Evolutionary conservation across 2,888 invertebrate genomes (phyloP).

Genomic region (Lepidochitona cinerea): DNA sequence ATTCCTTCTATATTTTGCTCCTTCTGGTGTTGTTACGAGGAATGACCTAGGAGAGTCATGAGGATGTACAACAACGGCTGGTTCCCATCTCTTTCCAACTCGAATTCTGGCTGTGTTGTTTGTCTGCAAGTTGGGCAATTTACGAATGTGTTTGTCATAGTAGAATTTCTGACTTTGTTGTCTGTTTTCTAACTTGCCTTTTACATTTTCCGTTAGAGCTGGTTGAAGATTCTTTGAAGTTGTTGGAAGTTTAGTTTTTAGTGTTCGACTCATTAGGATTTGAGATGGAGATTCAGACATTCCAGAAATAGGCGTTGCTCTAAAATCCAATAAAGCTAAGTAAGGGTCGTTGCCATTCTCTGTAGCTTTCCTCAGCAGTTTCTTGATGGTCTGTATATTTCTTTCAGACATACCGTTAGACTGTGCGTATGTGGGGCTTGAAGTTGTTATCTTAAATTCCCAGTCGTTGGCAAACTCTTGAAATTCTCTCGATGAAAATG

Average conservation of each 20-base stretch:
- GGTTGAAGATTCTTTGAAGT: not conserved
- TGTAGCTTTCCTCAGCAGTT: conserved; percentile 22
- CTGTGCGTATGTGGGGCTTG: conserved; percentile 20
- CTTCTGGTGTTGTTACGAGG: not conserved
- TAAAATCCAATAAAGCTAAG: conserved; percentile 23
- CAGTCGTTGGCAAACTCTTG: conserved; percentile 17
- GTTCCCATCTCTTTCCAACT: conserved; percentile 9
- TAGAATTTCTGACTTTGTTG: not conserved
- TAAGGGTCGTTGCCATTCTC: conserved; percentile 21
- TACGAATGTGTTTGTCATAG: conserved; percentile 4
- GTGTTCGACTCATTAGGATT: conserved; percentile 24
- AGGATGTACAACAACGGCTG: not conserved
- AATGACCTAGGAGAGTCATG: conserved; percentile 6
- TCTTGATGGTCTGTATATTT: conserved; percentile 15
- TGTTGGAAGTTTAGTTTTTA: not conserved
- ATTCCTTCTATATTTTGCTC: conserved; percentile 2
- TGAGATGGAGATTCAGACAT: conserved; percentile 24
- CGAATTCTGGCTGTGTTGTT: conserved; percentile 15
- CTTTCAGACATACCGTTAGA: conserved; percentile 27
- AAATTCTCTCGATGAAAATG: conserved; percentile 18
- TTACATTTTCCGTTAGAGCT: not conserved
- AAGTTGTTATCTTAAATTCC: conserved; percentile 1
- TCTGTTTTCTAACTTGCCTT: no score
- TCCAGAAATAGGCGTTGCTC: conserved; percentile 27
- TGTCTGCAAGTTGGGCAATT: conserved; percentile 1